These are phyloP conservation scores for Caenorhabditis parvicauda DNA, from an alignment of 2,888 invertebrate genomes.

Conservation along the genomic window DNA sequence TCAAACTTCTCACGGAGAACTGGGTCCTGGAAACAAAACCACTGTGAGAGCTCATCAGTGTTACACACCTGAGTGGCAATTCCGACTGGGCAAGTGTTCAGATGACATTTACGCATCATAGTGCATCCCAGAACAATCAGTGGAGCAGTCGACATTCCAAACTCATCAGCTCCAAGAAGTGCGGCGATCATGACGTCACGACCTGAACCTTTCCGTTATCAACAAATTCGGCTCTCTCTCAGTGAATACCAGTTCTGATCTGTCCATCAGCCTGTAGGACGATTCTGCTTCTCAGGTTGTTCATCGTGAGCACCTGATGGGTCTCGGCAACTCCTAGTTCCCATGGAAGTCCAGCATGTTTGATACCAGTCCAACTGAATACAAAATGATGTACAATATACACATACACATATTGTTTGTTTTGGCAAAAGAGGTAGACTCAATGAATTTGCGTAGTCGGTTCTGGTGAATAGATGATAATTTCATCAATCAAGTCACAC, in stretches of 20 bases:
- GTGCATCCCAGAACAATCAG: conserved; percentile 96
- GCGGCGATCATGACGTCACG: conserved; percentile 95
- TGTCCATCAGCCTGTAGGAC: conserved; percentile 95
- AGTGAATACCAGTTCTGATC: conserved; percentile 83
- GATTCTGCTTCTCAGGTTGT: conserved; percentile 75
- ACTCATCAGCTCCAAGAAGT: conserved; percentile 92
- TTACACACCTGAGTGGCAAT: conserved; percentile 81
- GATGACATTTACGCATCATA: conserved; percentile 99
- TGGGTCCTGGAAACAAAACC: conserved; percentile 72
- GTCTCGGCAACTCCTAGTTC: conserved; percentile 97
- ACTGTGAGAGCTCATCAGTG: not conserved
- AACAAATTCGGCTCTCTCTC: conserved; percentile 4
- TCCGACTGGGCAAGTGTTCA: conserved; percentile 98
- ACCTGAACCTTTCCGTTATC: conserved; percentile 66
- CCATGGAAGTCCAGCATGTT: conserved; percentile 95
- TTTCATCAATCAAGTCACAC: no score
- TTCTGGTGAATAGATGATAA: not conserved
- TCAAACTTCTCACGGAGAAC: conserved; percentile 89
- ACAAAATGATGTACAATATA: not conserved
- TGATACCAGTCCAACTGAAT: conserved; percentile 92
- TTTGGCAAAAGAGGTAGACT: no score
- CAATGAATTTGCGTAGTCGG: no score
- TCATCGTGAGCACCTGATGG: conserved; percentile 75
- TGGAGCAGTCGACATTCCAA: conserved; percentile 97
- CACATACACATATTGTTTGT: not conserved